phyloP scores from a whole-genome alignment of 2,113 vertebrate species.

The Pelusios castaneus region DNA sequence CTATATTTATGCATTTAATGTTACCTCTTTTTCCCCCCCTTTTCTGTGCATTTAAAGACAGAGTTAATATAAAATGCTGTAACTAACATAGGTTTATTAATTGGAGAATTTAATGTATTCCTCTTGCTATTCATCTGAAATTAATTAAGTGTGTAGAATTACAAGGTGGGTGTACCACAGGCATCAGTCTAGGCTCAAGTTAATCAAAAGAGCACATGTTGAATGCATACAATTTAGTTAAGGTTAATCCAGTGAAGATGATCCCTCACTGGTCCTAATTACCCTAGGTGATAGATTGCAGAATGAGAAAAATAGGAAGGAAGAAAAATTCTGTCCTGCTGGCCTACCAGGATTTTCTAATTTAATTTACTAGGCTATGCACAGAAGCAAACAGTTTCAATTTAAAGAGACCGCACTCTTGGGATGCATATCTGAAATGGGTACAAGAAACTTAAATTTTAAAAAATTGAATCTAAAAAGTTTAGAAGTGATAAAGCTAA shows the following conservation, averaged over 20 bases:
- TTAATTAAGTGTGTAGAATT: conserved; percentile 88
- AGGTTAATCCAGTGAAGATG: conserved; percentile 89
- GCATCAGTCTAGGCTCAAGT: conserved; percentile 81
- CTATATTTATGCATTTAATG: conserved; percentile 7
- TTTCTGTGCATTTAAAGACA: neutral
- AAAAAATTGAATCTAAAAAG: neutral
- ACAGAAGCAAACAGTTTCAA: conserved; percentile 88
- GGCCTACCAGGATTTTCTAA: conserved; percentile 87
- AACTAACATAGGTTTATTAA: conserved; percentile 79
- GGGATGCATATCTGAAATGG: conserved; percentile 50
- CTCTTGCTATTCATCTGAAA: conserved; percentile 85
- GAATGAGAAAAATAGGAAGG: conserved; percentile 85
- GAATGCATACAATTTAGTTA: conserved; percentile 86
- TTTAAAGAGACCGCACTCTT: conserved; percentile 77
- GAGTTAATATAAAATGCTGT: conserved; percentile 70
- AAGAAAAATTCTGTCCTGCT: conserved; percentile 83
- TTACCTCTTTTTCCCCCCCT: neutral
- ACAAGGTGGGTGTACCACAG: conserved; percentile 83
- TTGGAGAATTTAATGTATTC: conserved; percentile 77
- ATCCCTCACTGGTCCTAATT: conserved; percentile 86
- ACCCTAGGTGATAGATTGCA: conserved; percentile 85
- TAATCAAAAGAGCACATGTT: conserved; percentile 90
- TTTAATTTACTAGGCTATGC: conserved; percentile 89
- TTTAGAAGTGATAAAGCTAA: conserved; percentile 10
- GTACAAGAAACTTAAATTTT: neutral